These are phyloP conservation scores for Squalus acanthias DNA, from an alignment of 2,797 vertebrate species.

Conservation along the genomic window DNA sequence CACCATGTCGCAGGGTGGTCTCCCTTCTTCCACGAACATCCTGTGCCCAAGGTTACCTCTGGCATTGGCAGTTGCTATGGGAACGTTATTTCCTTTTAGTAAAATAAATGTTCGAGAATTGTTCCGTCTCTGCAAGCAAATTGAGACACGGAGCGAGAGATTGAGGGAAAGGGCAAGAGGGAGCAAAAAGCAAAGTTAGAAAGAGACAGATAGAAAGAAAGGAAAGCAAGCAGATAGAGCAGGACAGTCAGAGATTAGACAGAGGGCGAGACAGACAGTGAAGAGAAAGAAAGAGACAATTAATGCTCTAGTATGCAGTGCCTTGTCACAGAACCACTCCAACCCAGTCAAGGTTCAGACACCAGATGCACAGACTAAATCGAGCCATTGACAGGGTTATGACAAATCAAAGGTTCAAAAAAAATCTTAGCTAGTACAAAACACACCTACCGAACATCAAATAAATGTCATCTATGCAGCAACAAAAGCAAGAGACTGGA, in stretches of 20 bases:
- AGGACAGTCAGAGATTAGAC: constrained; percentile 49
- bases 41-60: constrained; percentile 5
- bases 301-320: neutral
- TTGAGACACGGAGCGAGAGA: neutral
- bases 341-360: neutral
- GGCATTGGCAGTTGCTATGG: neutral
- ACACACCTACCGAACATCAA: neutral
- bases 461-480: neutral
- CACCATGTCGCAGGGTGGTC: neutral
- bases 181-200: neutral
- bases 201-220: neutral
- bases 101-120: neutral
- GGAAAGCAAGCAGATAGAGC: neutral
- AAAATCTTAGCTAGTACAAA: neutral
- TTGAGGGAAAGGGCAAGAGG: neutral
- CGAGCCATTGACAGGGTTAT: neutral
- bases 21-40: neutral
- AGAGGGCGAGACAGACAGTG: constrained; percentile 47
- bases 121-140: neutral
- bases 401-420: neutral
- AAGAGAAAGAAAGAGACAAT: constrained; percentile 44
- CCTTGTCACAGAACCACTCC: neutral
- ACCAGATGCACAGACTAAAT: neutral
- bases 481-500: neutral
- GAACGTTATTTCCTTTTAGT: neutral